Evolutionary conservation across 2,888 invertebrate genomes (phyloP), one percentile per base, ranked within the genome.

Genomic region (Dromius quadrimaculatus): DNA sequence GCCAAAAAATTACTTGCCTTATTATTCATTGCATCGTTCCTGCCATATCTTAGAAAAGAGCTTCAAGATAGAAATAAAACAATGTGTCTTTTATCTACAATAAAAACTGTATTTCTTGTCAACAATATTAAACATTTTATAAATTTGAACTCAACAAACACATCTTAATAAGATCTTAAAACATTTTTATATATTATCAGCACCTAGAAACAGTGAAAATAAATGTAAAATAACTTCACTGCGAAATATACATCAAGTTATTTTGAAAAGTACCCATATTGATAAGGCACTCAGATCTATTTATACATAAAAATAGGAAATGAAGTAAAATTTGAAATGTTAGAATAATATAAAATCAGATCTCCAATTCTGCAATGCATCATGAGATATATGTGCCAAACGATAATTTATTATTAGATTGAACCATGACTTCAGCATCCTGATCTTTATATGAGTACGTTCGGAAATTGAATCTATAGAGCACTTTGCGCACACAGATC

Each of bases 41-140:
- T 5, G 3, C 3, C 2, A n/a, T 36, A 36, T 36, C n/a, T n/a
- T n/a, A n/a, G n/a, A n/a, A n/a, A 36, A 11, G 11, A 11, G 13
- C 20, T 47, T 23, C 13, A 54, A 23, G 50, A 34, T 20, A 64
- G 47, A 64, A 64, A 64, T 64, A 64, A 64, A 64, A 64, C 64
- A 50, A 64, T 47, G 28, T 47, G 20, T 50, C n/a, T 64, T 19
- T 36, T 9, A 28, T 64, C 34, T 32, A 64, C n/a, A 63, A 64
- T 64, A 64, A 64, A 45, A 34, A 64, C 50, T 64, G 8, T 64
- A 64, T 64, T 64, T 64, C 62, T 22, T 20, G 22, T 62, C 36
- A 64, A 64, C 64, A 64, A 64, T 64, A 64, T 50, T 62, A 62
- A 62, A 62, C 62, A 62, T 62, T 62, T 62, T 41, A 62, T 54